Conservation (phyloP, 2,113 vertebrate genomes). For the Phylloscopus whistleri region DNA sequence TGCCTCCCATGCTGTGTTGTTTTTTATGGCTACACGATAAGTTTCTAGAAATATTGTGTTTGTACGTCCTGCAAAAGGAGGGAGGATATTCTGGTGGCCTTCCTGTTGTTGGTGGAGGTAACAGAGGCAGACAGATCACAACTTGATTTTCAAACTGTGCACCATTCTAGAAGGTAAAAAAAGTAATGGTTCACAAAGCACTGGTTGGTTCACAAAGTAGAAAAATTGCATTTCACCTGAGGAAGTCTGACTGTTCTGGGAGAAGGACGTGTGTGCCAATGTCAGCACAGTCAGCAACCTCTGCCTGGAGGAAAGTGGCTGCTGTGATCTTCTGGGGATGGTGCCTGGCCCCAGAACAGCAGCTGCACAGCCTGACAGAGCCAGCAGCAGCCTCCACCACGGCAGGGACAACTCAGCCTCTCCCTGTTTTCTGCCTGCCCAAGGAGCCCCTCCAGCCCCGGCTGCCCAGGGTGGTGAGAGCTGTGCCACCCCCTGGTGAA, state of each 20-base stretch:
- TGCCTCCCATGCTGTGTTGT: neutral
- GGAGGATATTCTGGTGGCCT: neutral
- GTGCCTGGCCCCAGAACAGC: neutral
- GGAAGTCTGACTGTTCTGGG: neutral
- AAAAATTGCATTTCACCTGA: neutral
- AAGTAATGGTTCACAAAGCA: no score
- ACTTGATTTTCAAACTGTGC: neutral
- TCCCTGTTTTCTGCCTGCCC: neutral
- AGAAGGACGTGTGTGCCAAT: neutral
- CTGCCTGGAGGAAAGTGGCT: neutral
- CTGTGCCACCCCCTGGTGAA: neutral
- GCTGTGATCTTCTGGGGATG: neutral
- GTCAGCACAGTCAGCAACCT: neutral
- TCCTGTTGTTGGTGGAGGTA: neutral
- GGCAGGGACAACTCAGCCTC: neutral
- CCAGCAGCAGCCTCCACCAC: neutral
- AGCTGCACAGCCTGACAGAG: neutral
- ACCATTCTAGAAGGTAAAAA: neutral
- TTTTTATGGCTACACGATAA: neutral
- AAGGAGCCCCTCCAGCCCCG: neutral
- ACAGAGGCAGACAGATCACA: neutral
- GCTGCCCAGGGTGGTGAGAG: neutral
- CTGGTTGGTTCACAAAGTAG: neutral
- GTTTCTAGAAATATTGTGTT: neutral
- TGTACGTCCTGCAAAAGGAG: neutral